phyloP scores from a whole-genome alignment of 2,797 vertebrate species.

The Hipposideros larvatus region DNA sequence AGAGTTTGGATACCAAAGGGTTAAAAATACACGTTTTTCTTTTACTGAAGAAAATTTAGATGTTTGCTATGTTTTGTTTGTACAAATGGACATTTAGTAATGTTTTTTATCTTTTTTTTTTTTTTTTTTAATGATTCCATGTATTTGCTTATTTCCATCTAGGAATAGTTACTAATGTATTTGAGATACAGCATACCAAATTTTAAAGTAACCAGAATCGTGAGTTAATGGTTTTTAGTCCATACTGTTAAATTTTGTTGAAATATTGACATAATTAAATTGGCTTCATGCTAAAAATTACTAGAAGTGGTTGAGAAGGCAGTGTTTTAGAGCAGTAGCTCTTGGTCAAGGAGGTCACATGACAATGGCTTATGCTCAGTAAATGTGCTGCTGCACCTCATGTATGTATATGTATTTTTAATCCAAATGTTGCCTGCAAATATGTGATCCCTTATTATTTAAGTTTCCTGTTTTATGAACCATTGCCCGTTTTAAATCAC shows the following conservation, averaged over 20 bases:
- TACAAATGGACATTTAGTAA: slow-evolving; percentile 85
- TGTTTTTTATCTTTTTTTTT: slow-evolving; percentile 84
- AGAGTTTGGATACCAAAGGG: slow-evolving; percentile 90
- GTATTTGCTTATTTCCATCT: slow-evolving; percentile 90
- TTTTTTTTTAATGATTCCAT: slow-evolving; percentile 88
- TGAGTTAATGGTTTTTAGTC: slow-evolving; percentile 90
- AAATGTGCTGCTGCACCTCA: slow-evolving; percentile 87
- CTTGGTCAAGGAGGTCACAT: slow-evolving; percentile 86
- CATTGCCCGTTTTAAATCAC: slow-evolving; percentile 94
- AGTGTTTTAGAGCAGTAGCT: slow-evolving; percentile 74
- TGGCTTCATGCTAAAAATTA: slow-evolving; percentile 86
- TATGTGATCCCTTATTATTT: slow-evolving; percentile 91
- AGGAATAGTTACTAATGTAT: slow-evolving; percentile 91
- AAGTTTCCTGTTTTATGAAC: slow-evolving; percentile 94
- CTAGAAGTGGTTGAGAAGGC: slow-evolving; percentile 82
- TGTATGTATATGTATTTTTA: slow-evolving; percentile 89
- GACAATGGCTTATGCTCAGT: slow-evolving; percentile 84
- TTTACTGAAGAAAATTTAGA: slow-evolving; percentile 84
- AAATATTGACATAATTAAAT: slow-evolving; percentile 85
- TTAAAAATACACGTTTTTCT: slow-evolving; percentile 87
- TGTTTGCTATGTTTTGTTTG: slow-evolving; percentile 87
- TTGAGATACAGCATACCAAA: slow-evolving; percentile 89
- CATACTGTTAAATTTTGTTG: slow-evolving; percentile 87
- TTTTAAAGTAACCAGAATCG: slow-evolving; percentile 90
- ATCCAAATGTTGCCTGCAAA: slow-evolving; percentile 90